phyloP scores from a whole-genome alignment of 2,113 vertebrate species.

The Barbus barbus region DNA sequence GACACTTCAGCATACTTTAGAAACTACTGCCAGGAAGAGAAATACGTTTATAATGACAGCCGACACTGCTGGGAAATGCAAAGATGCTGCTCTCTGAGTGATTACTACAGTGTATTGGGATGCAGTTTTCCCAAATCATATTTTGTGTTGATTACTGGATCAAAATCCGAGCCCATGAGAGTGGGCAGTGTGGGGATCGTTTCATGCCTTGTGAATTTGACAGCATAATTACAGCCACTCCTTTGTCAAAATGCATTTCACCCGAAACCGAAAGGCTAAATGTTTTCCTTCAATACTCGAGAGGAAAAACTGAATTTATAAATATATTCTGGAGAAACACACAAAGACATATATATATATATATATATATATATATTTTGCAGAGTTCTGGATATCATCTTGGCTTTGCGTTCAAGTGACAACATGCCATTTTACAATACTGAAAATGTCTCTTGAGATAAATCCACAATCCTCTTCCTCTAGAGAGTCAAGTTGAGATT shows the following conservation, averaged over 20 bases:
- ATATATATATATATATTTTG: neutral
- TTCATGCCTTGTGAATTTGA: neutral
- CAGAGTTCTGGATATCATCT: slow-evolving; percentile 38
- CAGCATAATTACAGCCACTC: slow-evolving; percentile 7
- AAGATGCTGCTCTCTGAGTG: neutral
- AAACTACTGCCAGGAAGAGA: slow-evolving; percentile 17
- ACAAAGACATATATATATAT: neutral
- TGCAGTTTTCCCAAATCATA: slow-evolving; percentile 26
- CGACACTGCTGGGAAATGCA: slow-evolving; percentile 4
- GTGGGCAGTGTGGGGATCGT: slow-evolving; percentile 3
- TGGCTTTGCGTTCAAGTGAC: neutral
- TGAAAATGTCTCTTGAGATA: slow-evolving; percentile 30
- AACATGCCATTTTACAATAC: slow-evolving; percentile 16
- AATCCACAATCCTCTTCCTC: slow-evolving; percentile 24
- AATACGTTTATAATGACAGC: slow-evolving; percentile 12
- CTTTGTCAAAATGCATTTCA: slow-evolving; percentile 27
- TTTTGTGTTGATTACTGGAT: slow-evolving; percentile 15
- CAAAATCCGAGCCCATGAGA: neutral
- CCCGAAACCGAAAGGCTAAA: neutral
- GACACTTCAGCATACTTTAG: neutral
- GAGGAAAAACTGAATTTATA: slow-evolving; percentile 6
- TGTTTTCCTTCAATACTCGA: neutral
- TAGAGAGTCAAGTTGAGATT: slow-evolving; percentile 14
- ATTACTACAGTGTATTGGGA: neutral
- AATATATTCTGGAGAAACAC: neutral